Evolutionary conservation across 2,888 invertebrate species (phyloP).

Genomic region (Pammene fasciana): DNA sequence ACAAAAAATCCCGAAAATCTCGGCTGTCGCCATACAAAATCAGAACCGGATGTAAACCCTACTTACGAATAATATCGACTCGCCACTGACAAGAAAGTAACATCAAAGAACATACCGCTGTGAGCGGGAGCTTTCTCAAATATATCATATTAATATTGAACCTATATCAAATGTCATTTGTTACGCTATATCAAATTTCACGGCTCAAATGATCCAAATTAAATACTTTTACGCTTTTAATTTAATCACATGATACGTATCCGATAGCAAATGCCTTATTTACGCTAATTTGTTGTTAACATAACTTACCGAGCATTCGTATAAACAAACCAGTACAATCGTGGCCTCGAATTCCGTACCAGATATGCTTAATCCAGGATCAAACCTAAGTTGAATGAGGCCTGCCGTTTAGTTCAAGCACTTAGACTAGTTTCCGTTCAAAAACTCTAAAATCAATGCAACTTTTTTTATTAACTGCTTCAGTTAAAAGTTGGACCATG

Average conservation of each 20-base stretch:
- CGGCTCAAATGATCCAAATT: constrained; percentile 4
- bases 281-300: constrained; percentile 7
- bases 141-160: background rate
- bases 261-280: constrained; percentile 25
- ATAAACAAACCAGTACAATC: background rate
- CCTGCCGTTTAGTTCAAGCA: too few species aligned
- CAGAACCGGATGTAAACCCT: too few species aligned
- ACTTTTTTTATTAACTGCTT: too few species aligned
- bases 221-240: constrained; percentile 27
- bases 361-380: too few species aligned
- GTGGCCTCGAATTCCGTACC: background rate
- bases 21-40: too few species aligned
- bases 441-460: too few species aligned
- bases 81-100: too few species aligned
- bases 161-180: constrained; percentile 7
- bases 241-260: constrained; percentile 7
- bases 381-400: too few species aligned
- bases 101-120: background rate
- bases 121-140: background rate
- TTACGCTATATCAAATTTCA: constrained; percentile 15
- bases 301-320: background rate
- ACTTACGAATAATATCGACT: too few species aligned
- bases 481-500: too few species aligned
- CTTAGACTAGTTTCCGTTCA: too few species aligned
- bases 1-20: too few species aligned